phyloP scores from a whole-genome alignment of 2,797 vertebrate species.

The Amphiprion clarkii region DNA sequence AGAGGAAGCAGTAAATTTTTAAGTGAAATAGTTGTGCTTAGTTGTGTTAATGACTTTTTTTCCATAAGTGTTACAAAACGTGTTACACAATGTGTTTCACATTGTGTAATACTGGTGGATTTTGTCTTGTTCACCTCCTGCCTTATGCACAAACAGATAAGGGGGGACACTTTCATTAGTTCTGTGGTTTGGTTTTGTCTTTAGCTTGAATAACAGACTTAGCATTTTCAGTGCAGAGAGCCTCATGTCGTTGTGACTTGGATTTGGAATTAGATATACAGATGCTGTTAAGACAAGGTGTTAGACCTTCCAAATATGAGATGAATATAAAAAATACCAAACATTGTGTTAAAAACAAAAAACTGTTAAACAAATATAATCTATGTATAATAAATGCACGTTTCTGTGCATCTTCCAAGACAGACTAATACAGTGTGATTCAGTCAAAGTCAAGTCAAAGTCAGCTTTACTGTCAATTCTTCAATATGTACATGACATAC shows the following conservation, averaged over 20 bases:
- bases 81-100: too few relatives aligned
- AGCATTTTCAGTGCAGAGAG: background rate
- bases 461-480: too few relatives aligned
- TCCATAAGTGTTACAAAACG: background rate
- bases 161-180: background rate
- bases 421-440: background rate
- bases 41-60: background rate
- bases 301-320: too few relatives aligned
- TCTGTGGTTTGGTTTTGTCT: background rate
- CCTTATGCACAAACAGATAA: background rate
- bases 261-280: too few relatives aligned
- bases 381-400: too few relatives aligned
- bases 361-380: too few relatives aligned
- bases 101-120: background rate
- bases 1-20: background rate
- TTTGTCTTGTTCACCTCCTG: background rate
- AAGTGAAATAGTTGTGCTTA: background rate
- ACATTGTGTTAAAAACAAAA: background rate
- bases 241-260: too few relatives aligned
- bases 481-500: too few relatives aligned
- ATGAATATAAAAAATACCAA: background rate
- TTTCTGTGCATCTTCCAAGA: too few relatives aligned
- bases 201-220: background rate
- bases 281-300: too few relatives aligned
- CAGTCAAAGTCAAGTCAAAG: too few relatives aligned